Evolutionary conservation across 2,888 invertebrate genomes (phyloP).

Genomic region (Biston stratarius): DNA sequence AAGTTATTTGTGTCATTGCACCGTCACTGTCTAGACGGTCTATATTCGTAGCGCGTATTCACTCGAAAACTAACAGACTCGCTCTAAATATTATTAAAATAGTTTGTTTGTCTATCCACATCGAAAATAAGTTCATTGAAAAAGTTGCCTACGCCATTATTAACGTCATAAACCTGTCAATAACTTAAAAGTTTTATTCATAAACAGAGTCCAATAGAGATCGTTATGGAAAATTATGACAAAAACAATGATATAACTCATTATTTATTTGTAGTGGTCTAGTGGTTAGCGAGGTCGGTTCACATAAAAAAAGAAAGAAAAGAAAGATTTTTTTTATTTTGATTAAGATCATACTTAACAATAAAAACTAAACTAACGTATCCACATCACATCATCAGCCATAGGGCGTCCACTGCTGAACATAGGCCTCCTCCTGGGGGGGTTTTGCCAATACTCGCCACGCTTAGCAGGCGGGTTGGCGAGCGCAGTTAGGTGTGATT

Average conservation of each 20-base stretch:
- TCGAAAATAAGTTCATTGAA: conserved; percentile 33
- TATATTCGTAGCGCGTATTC: conserved; percentile 39
- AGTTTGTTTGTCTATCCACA: conserved; percentile 23
- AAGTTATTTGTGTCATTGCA: conserved; percentile 38
- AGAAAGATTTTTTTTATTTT: no score
- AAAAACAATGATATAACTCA: conserved; percentile 4
- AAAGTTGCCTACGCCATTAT: conserved; percentile 34
- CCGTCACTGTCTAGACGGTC: conserved; percentile 49
- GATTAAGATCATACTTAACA: no score
- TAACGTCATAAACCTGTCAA: conserved; percentile 33
- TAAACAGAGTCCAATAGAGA: conserved; percentile 15
- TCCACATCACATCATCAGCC: no score
- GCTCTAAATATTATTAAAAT: conserved; percentile 25
- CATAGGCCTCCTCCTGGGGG: no score
- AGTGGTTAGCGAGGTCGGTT: no score
- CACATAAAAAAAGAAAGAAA: no score
- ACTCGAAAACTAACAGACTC: conserved; percentile 25
- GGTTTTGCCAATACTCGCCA: no score
- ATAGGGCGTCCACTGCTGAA: no score
- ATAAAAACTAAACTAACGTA: no score
- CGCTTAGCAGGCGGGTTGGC: no score
- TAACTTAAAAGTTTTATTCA: conserved; percentile 16
- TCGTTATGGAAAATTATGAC: conserved; percentile 10
- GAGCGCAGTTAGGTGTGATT: no score
- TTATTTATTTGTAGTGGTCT: no score